Conservation (phyloP, 2,797 vertebrate genomes). For the Apodemus agrarius region DNA sequence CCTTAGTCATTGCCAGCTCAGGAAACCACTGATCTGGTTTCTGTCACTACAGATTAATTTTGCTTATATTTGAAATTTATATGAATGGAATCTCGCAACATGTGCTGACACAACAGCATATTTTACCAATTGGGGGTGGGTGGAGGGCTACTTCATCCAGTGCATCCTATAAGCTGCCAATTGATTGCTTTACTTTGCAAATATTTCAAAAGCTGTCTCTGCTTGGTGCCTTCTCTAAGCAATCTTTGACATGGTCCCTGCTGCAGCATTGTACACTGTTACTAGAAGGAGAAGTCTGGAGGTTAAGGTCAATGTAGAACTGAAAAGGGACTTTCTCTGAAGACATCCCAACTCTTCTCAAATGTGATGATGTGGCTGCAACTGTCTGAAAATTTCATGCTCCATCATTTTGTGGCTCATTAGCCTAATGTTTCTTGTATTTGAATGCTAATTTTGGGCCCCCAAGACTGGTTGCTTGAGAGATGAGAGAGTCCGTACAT, state of each 20-base stretch:
- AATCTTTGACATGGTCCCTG: background rate
- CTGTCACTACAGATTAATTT: background rate
- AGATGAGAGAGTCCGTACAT: background rate
- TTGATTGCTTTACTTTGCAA: background rate
- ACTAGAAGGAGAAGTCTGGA: background rate
- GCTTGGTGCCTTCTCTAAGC: background rate
- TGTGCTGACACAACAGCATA: background rate
- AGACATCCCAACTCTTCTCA: background rate
- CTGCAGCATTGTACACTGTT: background rate
- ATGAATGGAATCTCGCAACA: background rate
- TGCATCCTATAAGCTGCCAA: background rate
- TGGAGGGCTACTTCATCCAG: background rate
- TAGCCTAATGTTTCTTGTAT: background rate
- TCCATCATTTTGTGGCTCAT: background rate
- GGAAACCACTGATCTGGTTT: background rate
- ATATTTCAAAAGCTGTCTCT: background rate
- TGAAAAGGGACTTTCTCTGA: background rate
- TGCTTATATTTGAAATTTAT: constrained; percentile 27
- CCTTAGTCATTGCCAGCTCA: background rate
- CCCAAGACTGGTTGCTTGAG: background rate
- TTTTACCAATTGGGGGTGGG: background rate
- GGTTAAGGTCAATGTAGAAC: background rate
- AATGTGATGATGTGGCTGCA: background rate
- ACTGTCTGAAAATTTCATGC: background rate
- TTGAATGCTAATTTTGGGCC: background rate